Evolutionary conservation across 2,797 vertebrate genomes (phyloP).

Genomic region (Typhlichthys eigenmanni): DNA sequence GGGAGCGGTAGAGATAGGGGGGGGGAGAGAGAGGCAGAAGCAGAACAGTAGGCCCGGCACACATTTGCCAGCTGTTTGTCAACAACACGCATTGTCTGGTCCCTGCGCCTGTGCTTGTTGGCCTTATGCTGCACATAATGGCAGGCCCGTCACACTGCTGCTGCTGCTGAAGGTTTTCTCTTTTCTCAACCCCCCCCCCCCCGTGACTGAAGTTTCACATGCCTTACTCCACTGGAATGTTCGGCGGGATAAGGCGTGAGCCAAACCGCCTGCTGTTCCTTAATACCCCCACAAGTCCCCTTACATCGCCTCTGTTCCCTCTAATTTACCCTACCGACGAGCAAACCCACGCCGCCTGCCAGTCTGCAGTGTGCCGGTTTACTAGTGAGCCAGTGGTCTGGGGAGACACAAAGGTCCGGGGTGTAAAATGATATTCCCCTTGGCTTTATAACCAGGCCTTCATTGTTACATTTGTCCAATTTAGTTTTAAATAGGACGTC

Average conservation of each 20-base stretch:
- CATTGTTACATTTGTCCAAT: conserved; percentile 49
- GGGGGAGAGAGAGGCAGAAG: conserved; percentile 35
- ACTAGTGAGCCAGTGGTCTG: conserved; percentile 41
- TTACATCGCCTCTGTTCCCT: conserved; percentile 31
- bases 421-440: conserved; percentile 54
- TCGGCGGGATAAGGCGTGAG: conserved; percentile 37
- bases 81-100: conserved; percentile 36
- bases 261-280: conserved; percentile 37
- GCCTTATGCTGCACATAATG: too few species aligned
- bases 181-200: too few species aligned
- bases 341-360: conserved; percentile 48
- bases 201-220: conserved; percentile 31
- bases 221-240: conserved; percentile 44
- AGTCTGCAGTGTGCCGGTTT: conserved; percentile 55
- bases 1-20: conserved; percentile 45
- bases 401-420: conserved; percentile 43
- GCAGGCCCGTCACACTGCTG: too few species aligned
- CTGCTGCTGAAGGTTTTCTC: too few species aligned
- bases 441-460: conserved; percentile 44
- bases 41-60: conserved; percentile 39
- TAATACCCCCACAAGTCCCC: conserved; percentile 50
- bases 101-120: conserved; percentile 19
- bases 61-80: conserved; percentile 73
- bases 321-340: conserved; percentile 53
- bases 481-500: conserved; percentile 62